Evolutionary conservation across 1,140 invertebrate genomes (phyloP).

Genomic region (Drosophila yakuba): DNA sequence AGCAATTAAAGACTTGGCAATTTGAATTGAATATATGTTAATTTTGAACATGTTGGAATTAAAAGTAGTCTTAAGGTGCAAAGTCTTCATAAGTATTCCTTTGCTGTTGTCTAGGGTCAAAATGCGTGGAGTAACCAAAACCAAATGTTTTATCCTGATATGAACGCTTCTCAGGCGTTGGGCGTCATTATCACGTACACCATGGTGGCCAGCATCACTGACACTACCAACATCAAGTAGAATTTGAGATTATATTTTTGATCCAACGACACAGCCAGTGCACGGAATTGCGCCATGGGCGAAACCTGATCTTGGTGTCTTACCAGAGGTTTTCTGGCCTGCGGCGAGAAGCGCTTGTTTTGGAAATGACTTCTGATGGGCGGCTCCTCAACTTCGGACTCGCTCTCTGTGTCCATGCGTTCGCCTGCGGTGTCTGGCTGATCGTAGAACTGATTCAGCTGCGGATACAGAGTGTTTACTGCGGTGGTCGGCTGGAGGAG

Average conservation of each 20-base stretch:
- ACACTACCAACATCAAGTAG: constrained; percentile 51
- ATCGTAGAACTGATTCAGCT: constrained; percentile 64
- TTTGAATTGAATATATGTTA: constrained; percentile 24
- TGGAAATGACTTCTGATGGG: constrained; percentile 16
- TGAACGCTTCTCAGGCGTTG: not conserved
- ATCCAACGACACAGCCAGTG: constrained; percentile 44
- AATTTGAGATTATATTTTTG: constrained; percentile 68
- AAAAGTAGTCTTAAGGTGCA: not conserved
- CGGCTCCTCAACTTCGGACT: constrained; percentile 34
- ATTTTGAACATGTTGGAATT: constrained; percentile 1
- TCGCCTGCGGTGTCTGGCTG: constrained; percentile 13
- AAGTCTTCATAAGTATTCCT: not conserved
- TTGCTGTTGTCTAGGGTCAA: not conserved
- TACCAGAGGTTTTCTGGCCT: constrained; percentile 20
- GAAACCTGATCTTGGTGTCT: constrained; percentile 1
- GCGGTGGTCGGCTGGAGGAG: constrained; percentile 48
- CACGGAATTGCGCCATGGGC: constrained; percentile 44
- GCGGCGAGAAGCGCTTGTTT: constrained; percentile 24
- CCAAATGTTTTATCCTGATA: not conserved
- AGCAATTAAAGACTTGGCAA: constrained; percentile 34
- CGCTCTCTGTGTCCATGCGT: constrained; percentile 58
- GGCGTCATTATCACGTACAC: constrained; percentile 67
- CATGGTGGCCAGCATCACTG: constrained; percentile 49
- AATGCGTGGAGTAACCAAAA: not conserved
- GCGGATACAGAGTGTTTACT: constrained; percentile 54